Evolutionary conservation across 2,113 vertebrate species (phyloP).

Genomic region (Phalacrocorax pelagicus): DNA sequence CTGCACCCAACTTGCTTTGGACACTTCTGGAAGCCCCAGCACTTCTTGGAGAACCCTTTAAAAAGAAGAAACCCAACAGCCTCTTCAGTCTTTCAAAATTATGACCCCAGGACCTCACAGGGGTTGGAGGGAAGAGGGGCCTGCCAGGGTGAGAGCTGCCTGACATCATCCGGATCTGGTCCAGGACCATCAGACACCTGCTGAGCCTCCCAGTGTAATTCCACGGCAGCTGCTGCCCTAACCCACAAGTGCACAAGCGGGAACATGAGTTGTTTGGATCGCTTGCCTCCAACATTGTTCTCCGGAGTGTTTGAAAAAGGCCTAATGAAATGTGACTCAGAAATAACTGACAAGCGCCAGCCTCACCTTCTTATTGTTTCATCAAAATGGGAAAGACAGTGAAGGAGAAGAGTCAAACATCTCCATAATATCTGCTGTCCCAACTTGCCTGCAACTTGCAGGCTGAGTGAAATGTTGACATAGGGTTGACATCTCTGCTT

Average conservation of each 20-base stretch:
- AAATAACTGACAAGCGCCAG: constrained; percentile 72
- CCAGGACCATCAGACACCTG: constrained; percentile 52
- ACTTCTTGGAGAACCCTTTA: neutral
- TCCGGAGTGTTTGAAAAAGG: constrained; percentile 62
- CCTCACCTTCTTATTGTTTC: constrained; percentile 80
- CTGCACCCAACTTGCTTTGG: neutral
- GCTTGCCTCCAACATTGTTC: constrained; percentile 50
- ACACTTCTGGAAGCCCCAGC: neutral
- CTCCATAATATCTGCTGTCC: constrained; percentile 64
- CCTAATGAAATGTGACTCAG: constrained; percentile 77
- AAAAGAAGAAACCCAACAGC: neutral
- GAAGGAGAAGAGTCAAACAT: constrained; percentile 39
- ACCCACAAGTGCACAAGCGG: constrained; percentile 42
- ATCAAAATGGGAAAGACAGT: constrained; percentile 57
- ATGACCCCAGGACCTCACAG: neutral
- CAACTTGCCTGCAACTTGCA: constrained; percentile 71
- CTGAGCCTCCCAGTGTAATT: constrained; percentile 33
- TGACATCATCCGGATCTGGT: neutral
- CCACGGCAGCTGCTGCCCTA: constrained; percentile 1
- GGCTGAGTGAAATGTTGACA: constrained; percentile 72
- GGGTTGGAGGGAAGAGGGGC: neutral
- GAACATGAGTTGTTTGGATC: constrained; percentile 60
- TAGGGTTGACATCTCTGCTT: constrained; percentile 59
- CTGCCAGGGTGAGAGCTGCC: neutral
- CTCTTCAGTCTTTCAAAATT: neutral